Evolutionary conservation across 2,888 invertebrate species (phyloP), one percentile per base, ranked within the genome.

Genomic region (Chirona hameri): DNA sequence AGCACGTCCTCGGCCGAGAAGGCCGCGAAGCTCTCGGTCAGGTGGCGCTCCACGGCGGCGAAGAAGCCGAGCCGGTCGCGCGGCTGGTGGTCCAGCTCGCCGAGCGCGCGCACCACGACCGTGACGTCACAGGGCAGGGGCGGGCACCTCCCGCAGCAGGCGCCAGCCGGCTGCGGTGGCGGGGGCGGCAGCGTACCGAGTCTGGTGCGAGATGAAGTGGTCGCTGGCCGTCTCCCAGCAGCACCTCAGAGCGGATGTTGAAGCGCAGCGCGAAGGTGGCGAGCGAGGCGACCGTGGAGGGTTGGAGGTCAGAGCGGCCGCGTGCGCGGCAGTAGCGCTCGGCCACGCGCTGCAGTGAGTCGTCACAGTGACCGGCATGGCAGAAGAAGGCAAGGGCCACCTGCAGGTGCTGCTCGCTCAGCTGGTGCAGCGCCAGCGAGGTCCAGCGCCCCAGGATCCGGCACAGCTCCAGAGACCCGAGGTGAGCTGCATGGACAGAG

Each of bases 241-340:
- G 91, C 31, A 87, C 85, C 14, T 88, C 86, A 85, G 92, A 92
- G 81, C 91, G 88, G 81, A 92, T 87, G 83, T 91, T 90, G 86
- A 92, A 91, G 83, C 90, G 89, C 86, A 89, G 88, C 85, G 91
- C 92, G 86, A 91, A 92, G 85, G 91, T 91, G 86, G 92, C 89
- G 80, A 93, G 89, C 12, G 90, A 88, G 0, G 91, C 89, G 76
- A 93, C 87, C 21, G 93, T 87, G n/a, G 90, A 88, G 83, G 91
- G 88, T 79, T 87, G 86, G 81, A 86, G 85, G 21, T 3, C 46
- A 24, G 39, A 21, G 76, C 24, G 76, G 39, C 76, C 76, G 24
- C 76, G 76, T 10, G 76, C 76, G 39, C 21, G 76, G 46, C 76
- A 76, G 76, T 76, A 76, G 24, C 46, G 39, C 76, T 76, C 76